Percentiles rank a stretch among this genome's conserved stretches.
These are phyloP conservation scores for Takifugu bimaculatus DNA, from an alignment of 2,113 vertebrate species.

Conservation along the genomic window DNA sequence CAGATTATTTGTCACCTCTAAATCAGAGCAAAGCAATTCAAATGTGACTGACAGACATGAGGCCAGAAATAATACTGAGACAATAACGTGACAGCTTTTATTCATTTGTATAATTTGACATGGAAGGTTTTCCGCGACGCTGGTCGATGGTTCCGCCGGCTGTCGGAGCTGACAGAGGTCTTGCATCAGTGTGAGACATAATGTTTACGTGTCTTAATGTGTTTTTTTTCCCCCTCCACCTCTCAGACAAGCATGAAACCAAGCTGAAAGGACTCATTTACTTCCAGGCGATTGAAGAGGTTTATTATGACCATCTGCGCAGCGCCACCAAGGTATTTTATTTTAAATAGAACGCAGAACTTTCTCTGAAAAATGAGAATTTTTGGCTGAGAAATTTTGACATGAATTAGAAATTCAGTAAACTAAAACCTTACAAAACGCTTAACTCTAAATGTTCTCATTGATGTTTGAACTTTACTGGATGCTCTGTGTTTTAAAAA, in stretches of 20 bases:
- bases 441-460: too few relatives aligned
- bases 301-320: constrained; percentile 82
- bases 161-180: constrained; percentile 49
- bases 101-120: constrained; percentile 7
- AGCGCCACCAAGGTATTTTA: constrained; percentile 77
- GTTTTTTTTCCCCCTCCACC: constrained; percentile 41
- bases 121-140: constrained; percentile 12
- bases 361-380: neutral
- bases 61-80: too few relatives aligned
- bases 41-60: too few relatives aligned
- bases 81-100: neutral
- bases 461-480: neutral
- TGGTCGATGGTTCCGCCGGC: constrained; percentile 22
- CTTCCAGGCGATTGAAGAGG: constrained; percentile 83
- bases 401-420: neutral
- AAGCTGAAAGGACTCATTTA: constrained; percentile 83
- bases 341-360: neutral
- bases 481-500: neutral
- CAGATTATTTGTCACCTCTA: too few relatives aligned
- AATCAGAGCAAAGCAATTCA: too few relatives aligned
- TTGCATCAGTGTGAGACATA: constrained; percentile 61
- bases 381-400: neutral
- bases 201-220: constrained; percentile 54
- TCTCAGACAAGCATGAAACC: constrained; percentile 80
- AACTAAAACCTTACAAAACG: too few relatives aligned